Percentiles rank a stretch among this genome's conserved stretches.
These are phyloP conservation scores for Gambelia wislizenii DNA, from an alignment of 2,797 vertebrate genomes.

Conservation along the genomic window DNA sequence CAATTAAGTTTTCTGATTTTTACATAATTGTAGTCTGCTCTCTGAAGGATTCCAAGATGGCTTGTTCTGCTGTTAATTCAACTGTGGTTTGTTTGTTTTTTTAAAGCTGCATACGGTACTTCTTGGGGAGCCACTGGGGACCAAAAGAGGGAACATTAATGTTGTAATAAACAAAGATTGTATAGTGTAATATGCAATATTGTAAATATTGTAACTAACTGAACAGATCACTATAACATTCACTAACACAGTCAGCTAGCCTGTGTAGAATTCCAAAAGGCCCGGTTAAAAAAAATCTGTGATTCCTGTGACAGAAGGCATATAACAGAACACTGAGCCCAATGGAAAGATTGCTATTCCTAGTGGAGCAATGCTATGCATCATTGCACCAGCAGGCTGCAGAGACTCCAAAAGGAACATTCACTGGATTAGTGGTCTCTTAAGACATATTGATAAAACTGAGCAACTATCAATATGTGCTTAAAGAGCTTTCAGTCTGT, in stretches of 20 bases:
- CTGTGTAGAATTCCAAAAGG: neutral
- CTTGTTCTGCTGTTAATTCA: neutral
- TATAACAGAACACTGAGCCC: neutral
- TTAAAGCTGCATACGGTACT: neutral
- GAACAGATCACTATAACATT: neutral
- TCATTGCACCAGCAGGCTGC: constrained; percentile 29
- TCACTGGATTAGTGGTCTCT: constrained; percentile 39
- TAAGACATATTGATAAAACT: constrained; percentile 34
- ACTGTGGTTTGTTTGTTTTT: neutral
- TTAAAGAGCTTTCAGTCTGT: constrained; percentile 40
- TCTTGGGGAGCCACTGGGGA: neutral
- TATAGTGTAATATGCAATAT: no score
- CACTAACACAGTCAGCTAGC: neutral
- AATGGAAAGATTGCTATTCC: constrained; percentile 20
- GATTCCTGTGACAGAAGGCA: neutral
- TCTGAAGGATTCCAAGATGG: neutral
- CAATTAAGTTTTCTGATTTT: no score
- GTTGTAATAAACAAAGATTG: neutral
- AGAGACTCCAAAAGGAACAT: constrained; percentile 35
- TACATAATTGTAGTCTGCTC: neutral
- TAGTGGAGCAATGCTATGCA: constrained; percentile 26
- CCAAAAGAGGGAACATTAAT: neutral
- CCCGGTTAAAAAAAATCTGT: neutral
- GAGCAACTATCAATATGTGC: constrained; percentile 31
- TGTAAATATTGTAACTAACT: neutral